Conservation (phyloP, 2,888 invertebrate genomes). For the Buathra laborator region DNA sequence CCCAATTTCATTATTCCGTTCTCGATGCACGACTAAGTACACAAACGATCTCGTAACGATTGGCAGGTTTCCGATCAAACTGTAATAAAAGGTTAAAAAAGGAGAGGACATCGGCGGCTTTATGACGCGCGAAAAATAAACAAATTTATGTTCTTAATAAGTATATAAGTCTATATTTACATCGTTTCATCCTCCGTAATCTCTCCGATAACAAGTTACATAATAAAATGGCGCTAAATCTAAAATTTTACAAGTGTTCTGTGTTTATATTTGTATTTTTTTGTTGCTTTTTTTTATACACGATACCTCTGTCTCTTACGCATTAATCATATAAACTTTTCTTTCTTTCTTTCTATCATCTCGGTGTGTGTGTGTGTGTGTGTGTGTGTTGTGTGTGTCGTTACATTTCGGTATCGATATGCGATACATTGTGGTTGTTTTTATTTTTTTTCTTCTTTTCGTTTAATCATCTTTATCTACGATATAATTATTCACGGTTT, state of each 20-base stretch:
- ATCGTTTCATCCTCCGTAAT: slow-evolving; percentile 80
- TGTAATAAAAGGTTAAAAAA: not conserved
- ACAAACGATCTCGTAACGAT: not conserved
- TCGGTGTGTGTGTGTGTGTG: slow-evolving; percentile 56
- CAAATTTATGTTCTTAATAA: slow-evolving; percentile 77
- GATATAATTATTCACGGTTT: slow-evolving; percentile 66
- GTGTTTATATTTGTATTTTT: slow-evolving; percentile 64
- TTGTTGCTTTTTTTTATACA: slow-evolving; percentile 72
- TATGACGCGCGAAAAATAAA: slow-evolving; percentile 54
- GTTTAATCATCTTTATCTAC: slow-evolving; percentile 61
- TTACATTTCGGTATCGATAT: slow-evolving; percentile 59
- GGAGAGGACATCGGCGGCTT: slow-evolving; percentile 11
- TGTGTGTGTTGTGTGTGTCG: slow-evolving; percentile 55
- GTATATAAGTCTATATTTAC: slow-evolving; percentile 85
- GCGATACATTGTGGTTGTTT: slow-evolving; percentile 48
- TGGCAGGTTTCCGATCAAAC: slow-evolving; percentile 6
- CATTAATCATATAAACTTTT: slow-evolving; percentile 61
- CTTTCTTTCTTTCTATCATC: slow-evolving; percentile 49
- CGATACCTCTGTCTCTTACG: slow-evolving; percentile 65
- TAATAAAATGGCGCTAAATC: slow-evolving; percentile 83
- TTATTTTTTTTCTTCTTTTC: slow-evolving; percentile 35
- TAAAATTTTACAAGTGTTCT: slow-evolving; percentile 84
- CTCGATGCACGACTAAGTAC: not conserved
- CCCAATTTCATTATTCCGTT: not conserved
- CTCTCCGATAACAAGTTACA: slow-evolving; percentile 82